Conservation (phyloP, 2,888 invertebrate genomes). For the Rhingia rostrata region DNA sequence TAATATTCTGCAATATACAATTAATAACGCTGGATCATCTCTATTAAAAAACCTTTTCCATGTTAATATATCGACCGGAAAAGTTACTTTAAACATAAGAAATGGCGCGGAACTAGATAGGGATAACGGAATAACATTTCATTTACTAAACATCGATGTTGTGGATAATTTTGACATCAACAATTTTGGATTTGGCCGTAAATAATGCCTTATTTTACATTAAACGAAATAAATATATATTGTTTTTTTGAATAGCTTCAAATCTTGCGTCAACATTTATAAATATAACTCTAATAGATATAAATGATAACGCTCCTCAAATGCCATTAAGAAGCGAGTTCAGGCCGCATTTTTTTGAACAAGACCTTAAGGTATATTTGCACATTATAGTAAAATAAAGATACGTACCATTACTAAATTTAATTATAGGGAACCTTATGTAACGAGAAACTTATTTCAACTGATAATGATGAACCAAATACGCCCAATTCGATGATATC, state of each 20-base stretch:
- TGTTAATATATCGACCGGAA: conserved; percentile 83
- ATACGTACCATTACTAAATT: background rate
- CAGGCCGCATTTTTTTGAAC: conserved; percentile 76
- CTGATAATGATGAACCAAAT: conserved; percentile 84
- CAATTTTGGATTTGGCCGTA: conserved; percentile 69
- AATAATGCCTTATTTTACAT: conserved; percentile 31
- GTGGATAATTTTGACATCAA: conserved; percentile 83
- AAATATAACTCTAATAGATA: conserved; percentile 83
- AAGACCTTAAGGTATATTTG: conserved; percentile 70
- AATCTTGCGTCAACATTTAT: conserved; percentile 80
- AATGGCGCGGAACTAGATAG: conserved; percentile 84
- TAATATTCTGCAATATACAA: conserved; percentile 84
- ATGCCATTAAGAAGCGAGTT: conserved; percentile 80
- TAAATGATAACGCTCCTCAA: conserved; percentile 86
- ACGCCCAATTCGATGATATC: conserved; percentile 84
- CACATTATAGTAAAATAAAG: no score
- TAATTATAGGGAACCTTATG: conserved; percentile 57
- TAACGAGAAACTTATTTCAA: conserved; percentile 82
- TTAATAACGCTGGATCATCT: conserved; percentile 83
- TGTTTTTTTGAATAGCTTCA: conserved; percentile 67
- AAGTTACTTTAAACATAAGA: conserved; percentile 83
- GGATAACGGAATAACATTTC: conserved; percentile 83
- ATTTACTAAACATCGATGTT: conserved; percentile 84
- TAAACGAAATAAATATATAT: background rate
- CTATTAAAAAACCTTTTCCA: conserved; percentile 84